A percentile compares a stretch with the other conserved stretches of the same genome.
Evolutionary conservation across 1,140 invertebrate species (phyloP).

Genomic region (Bombus impatiens): DNA sequence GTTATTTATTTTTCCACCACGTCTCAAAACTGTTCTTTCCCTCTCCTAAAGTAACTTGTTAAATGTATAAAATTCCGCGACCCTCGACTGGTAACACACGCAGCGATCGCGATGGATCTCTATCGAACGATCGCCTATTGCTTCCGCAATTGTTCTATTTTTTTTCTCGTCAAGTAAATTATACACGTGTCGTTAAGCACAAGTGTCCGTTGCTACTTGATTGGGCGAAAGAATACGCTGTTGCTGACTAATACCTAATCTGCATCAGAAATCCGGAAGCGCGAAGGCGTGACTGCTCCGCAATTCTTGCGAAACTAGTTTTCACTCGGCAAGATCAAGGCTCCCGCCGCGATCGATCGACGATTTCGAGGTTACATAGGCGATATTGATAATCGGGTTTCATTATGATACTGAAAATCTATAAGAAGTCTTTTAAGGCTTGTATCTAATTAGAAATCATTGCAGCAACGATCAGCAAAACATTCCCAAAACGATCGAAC

Average conservation of each 20-base stretch:
- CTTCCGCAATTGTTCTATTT: constrained; percentile 5
- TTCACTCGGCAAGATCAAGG: constrained; percentile 62
- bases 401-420: too few relatives aligned
- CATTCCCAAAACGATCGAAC: background rate
- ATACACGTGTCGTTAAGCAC: constrained; percentile 3
- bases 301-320: constrained; percentile 58
- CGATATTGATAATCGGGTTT: background rate
- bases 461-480: background rate
- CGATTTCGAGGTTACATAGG: constrained; percentile 33
- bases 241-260: constrained; percentile 43
- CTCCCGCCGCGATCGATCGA: constrained; percentile 41
- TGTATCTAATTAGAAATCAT: background rate
- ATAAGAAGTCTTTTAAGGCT: too few relatives aligned
- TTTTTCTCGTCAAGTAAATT: background rate
- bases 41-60: background rate
- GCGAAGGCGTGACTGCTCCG: constrained; percentile 44
- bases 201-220: constrained; percentile 35
- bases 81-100: background rate
- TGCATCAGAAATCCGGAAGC: constrained; percentile 57
- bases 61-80: background rate
- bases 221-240: constrained; percentile 16
- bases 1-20: too few relatives aligned
- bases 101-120: background rate
- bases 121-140: background rate
- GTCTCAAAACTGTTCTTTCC: background rate